phyloP scores from a whole-genome alignment of 2,888 invertebrate genomes.

The Machimus atricapillus region DNA sequence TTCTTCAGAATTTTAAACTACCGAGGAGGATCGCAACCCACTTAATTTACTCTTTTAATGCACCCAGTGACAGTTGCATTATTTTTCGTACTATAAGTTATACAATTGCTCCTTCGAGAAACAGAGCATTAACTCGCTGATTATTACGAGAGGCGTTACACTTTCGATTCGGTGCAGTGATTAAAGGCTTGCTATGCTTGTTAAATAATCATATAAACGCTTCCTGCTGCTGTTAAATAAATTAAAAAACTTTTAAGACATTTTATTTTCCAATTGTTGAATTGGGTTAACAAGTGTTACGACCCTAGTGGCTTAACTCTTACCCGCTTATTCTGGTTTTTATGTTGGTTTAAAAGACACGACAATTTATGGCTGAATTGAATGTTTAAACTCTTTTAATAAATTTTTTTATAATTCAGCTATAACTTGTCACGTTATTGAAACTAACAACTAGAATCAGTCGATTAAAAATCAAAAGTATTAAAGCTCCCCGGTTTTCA shows the following conservation, averaged over 20 bases:
- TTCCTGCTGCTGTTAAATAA: neutral
- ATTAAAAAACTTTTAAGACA: neutral
- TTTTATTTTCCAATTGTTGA: neutral
- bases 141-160: neutral
- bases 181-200: neutral
- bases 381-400: too few relatives aligned
- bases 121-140: neutral
- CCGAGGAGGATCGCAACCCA: neutral
- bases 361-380: too few relatives aligned
- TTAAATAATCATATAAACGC: neutral
- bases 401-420: too few relatives aligned
- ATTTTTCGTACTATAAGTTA: neutral
- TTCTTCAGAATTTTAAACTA: neutral
- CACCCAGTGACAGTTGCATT: neutral
- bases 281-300: neutral
- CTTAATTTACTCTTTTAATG: neutral
- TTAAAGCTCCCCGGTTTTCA: too few relatives aligned
- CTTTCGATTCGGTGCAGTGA: neutral
- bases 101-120: neutral
- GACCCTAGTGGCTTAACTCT: neutral
- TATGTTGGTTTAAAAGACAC: too few relatives aligned
- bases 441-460: too few relatives aligned
- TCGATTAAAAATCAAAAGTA: too few relatives aligned
- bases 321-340: too few relatives aligned
- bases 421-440: too few relatives aligned